Conservation (phyloP, 2,888 invertebrate species). For the Epinotia nisella region DNA sequence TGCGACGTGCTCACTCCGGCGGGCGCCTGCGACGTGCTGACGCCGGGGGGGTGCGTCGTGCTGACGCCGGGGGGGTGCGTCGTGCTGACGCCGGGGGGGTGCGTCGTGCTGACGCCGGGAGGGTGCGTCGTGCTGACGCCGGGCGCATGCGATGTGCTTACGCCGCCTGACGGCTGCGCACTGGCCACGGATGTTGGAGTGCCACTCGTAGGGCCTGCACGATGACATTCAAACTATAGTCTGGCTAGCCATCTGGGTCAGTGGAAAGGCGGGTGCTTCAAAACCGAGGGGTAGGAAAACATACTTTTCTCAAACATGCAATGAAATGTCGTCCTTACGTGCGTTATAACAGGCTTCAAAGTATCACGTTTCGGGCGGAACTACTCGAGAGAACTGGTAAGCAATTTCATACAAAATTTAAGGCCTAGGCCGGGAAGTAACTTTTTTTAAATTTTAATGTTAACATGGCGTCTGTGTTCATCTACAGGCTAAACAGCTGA, state of each 20-base stretch:
- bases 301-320: no score
- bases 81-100: conserved; percentile 54
- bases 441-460: no score
- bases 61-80: conserved; percentile 55
- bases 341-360: no score
- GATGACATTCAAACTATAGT: neutral
- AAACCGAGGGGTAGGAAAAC: neutral
- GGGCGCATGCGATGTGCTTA: conserved; percentile 54
- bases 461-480: no score
- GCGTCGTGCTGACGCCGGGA: conserved; percentile 63
- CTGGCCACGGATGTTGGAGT: conserved; percentile 57
- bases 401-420: no score
- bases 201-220: conserved; percentile 52
- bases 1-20: conserved; percentile 61
- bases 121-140: conserved; percentile 61
- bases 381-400: no score
- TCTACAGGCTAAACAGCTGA: no score
- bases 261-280: neutral
- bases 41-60: conserved; percentile 61
- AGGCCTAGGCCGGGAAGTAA: no score
- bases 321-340: no score
- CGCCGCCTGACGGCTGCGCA: conserved; percentile 62
- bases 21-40: conserved; percentile 60
- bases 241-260: neutral
- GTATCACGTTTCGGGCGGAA: no score